Evolutionary conservation across 2,888 invertebrate genomes (phyloP).

Genomic region (Platycnemis pennipes): DNA sequence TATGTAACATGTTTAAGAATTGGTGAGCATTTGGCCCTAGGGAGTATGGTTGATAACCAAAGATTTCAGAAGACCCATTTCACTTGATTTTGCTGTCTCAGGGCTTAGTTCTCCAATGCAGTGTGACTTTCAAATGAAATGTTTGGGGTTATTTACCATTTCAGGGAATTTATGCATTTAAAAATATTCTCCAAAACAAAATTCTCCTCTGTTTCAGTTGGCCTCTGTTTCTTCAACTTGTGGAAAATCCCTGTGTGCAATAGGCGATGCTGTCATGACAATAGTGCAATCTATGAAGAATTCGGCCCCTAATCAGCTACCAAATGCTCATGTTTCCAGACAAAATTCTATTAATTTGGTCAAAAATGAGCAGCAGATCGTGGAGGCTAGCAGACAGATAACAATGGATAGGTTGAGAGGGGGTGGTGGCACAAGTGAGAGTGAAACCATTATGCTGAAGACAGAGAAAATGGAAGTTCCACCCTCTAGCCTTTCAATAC

Average conservation of each 20-base stretch:
- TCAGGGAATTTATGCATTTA: too few relatives aligned
- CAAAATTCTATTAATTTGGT: background rate
- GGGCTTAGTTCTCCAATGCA: too few relatives aligned
- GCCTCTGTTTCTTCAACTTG: background rate
- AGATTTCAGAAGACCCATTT: too few relatives aligned
- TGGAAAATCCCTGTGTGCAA: background rate
- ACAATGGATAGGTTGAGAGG: conserved; percentile 21
- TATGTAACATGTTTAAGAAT: too few relatives aligned
- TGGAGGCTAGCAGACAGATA: background rate
- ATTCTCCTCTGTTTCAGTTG: background rate
- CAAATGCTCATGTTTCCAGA: background rate
- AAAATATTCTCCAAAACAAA: too few relatives aligned
- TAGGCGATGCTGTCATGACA: background rate
- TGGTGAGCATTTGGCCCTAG: too few relatives aligned
- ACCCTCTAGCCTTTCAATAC: background rate
- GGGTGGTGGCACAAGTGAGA: background rate
- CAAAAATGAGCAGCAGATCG: background rate
- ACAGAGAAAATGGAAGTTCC: background rate
- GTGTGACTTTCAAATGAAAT: too few relatives aligned
- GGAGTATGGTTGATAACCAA: too few relatives aligned
- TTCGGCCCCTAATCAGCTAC: background rate
- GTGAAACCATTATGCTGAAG: background rate
- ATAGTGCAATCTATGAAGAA: background rate
- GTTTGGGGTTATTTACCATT: too few relatives aligned
- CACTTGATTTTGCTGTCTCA: too few relatives aligned